A percentile compares a stretch with the other conserved stretches of the same genome.
Conservation (phyloP, 2,113 vertebrate genomes). For the Tenrec ecaudatus region DNA sequence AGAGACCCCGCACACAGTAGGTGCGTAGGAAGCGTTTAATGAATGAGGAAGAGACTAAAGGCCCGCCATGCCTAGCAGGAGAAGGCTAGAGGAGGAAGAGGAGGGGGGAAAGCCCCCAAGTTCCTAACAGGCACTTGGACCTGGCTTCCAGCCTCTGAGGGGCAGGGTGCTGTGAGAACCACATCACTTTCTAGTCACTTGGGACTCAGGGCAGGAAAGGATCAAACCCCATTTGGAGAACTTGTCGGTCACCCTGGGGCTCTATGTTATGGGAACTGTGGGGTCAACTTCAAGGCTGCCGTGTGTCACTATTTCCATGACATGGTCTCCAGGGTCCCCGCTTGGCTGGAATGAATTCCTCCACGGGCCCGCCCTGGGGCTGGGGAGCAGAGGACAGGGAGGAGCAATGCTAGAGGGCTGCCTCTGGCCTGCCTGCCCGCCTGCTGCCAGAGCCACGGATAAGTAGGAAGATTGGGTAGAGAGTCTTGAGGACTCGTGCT, state of each 20-base stretch:
- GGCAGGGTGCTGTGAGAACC: conserved; percentile 69
- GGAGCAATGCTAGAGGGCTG: neutral
- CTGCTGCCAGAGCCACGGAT: neutral
- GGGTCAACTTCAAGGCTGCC: conserved; percentile 68
- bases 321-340: conserved; percentile 72
- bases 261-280: conserved; percentile 75
- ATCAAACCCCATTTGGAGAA: conserved; percentile 71
- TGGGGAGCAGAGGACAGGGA: conserved; percentile 34
- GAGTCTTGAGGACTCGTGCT: neutral
- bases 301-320: conserved; percentile 81
- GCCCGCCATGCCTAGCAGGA: too few species aligned
- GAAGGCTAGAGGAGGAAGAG: neutral
- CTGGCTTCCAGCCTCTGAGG: conserved; percentile 21
- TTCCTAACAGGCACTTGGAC: neutral
- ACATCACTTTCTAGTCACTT: conserved; percentile 59
- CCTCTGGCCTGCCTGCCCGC: neutral
- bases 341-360: conserved; percentile 44
- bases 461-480: neutral
- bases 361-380: conserved; percentile 12
- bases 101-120: neutral
- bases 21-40: neutral
- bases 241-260: conserved; percentile 67
- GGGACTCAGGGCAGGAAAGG: conserved; percentile 66
- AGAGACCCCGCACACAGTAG: neutral
- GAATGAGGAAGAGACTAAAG: neutral